Conservation (phyloP, 2,888 invertebrate species). For the Hybos culiciformis region DNA sequence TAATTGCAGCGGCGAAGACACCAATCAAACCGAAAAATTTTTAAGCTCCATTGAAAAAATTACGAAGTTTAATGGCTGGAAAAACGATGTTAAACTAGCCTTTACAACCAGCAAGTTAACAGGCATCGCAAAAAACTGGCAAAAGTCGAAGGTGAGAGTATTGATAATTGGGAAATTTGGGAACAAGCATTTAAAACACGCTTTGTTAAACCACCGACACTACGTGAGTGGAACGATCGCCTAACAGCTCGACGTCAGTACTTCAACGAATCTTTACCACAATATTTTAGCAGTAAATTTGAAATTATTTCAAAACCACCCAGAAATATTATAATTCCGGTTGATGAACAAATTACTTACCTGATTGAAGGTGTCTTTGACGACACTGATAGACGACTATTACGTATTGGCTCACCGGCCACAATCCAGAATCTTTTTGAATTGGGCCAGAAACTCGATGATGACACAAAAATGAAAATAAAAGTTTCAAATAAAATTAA, state of each 20-base stretch:
- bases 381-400: background rate
- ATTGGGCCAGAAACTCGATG: background rate
- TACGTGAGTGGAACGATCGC: constrained; percentile 8
- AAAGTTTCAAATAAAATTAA: background rate
- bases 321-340: background rate
- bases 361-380: background rate
- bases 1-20: constrained; percentile 6
- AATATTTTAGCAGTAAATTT: constrained; percentile 3
- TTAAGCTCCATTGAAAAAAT: constrained; percentile 1
- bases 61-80: constrained; percentile 4
- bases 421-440: background rate
- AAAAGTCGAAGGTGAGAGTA: constrained; percentile 8
- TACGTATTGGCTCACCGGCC: constrained; percentile 1
- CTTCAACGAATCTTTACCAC: constrained; percentile 5
- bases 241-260: constrained; percentile 6
- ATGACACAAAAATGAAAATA: background rate
- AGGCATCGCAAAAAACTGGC: constrained; percentile 8
- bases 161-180: constrained; percentile 2
- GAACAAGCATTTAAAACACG: constrained; percentile 1
- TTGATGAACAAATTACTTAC: background rate
- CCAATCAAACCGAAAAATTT: constrained; percentile 4
- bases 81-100: constrained; percentile 2
- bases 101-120: constrained; percentile 4
- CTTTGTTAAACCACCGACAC: constrained; percentile 3
- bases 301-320: background rate